Evolutionary conservation across 2,113 vertebrate species (phyloP).

Genomic region (Furnarius figulus): DNA sequence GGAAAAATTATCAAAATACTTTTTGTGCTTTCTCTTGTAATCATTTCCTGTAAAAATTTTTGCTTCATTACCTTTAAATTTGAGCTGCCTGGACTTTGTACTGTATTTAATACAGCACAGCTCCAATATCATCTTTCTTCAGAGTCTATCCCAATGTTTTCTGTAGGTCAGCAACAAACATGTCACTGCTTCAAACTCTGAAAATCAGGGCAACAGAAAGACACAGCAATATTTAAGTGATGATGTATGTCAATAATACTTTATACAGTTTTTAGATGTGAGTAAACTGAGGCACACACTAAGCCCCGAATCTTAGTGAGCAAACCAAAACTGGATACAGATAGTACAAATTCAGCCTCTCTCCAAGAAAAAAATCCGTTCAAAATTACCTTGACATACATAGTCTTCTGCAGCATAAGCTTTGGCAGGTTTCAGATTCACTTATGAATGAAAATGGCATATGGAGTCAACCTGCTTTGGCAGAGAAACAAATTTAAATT

Average conservation of each 20-base stretch:
- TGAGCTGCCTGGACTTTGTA: background rate
- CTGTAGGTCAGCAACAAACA: background rate
- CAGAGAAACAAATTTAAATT: background rate
- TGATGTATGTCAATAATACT: background rate
- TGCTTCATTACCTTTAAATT: background rate
- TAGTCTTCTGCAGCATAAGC: background rate
- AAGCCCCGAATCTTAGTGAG: background rate
- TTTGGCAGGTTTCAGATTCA: background rate
- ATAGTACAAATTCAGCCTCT: background rate
- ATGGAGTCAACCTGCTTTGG: background rate
- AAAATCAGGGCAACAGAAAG: background rate
- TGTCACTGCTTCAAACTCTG: background rate
- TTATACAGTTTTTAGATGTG: background rate
- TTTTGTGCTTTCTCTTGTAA: background rate
- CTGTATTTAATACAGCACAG: background rate
- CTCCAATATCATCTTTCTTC: background rate
- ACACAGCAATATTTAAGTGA: background rate
- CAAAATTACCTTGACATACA: background rate
- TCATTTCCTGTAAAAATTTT: background rate
- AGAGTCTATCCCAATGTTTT: background rate
- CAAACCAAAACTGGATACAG: background rate
- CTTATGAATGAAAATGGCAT: background rate
- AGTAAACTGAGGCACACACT: background rate
- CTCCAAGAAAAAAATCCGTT: background rate
- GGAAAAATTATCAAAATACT: background rate